Percentiles rank a stretch among this genome's conserved stretches.
phyloP scores from a whole-genome alignment of 1,140 invertebrate genomes.

The Spodoptera litura region DNA sequence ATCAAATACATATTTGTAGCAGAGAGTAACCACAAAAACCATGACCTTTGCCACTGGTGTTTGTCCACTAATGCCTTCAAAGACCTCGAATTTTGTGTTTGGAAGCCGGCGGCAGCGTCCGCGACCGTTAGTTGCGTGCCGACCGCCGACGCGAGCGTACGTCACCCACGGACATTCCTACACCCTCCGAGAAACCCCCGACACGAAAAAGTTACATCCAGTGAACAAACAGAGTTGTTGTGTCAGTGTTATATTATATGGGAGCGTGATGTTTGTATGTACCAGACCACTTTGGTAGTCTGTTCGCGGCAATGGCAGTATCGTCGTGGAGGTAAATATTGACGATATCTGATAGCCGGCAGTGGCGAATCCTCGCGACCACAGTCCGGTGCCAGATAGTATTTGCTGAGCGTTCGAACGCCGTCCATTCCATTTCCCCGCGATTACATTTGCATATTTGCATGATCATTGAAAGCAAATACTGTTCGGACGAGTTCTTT shows the following conservation, averaged over 20 bases:
- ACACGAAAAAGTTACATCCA: slow-evolving; percentile 58
- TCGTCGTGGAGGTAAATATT: slow-evolving; percentile 77
- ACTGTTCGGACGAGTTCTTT: slow-evolving; percentile 41
- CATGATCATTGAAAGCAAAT: slow-evolving; percentile 44
- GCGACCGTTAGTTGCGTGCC: slow-evolving; percentile 70
- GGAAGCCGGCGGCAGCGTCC: slow-evolving; percentile 59
- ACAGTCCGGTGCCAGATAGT: slow-evolving; percentile 55
- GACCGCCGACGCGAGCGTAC: slow-evolving; percentile 65
- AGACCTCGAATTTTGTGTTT: slow-evolving; percentile 75
- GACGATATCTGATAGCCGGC: slow-evolving; percentile 50
- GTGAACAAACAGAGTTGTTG: slow-evolving; percentile 50
- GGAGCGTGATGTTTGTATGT: slow-evolving; percentile 53
- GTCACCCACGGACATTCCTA: slow-evolving; percentile 49
- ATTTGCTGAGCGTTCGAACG: slow-evolving; percentile 64
- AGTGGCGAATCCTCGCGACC: slow-evolving; percentile 53
- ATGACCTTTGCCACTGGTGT: slow-evolving; percentile 73
- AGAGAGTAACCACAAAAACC: slow-evolving; percentile 60
- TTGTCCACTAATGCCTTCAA: slow-evolving; percentile 62
- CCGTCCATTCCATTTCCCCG: slow-evolving; percentile 49
- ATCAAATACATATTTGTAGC: slow-evolving; percentile 53
- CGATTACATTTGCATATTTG: slow-evolving; percentile 52
- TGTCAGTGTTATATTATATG: slow-evolving; percentile 60
- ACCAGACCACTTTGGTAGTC: slow-evolving; percentile 51
- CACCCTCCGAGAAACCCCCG: slow-evolving; percentile 41
- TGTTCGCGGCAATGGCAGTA: slow-evolving; percentile 66